phyloP scores from a whole-genome alignment of 2,888 invertebrate species.

The Steinernema carpocapsae region DNA sequence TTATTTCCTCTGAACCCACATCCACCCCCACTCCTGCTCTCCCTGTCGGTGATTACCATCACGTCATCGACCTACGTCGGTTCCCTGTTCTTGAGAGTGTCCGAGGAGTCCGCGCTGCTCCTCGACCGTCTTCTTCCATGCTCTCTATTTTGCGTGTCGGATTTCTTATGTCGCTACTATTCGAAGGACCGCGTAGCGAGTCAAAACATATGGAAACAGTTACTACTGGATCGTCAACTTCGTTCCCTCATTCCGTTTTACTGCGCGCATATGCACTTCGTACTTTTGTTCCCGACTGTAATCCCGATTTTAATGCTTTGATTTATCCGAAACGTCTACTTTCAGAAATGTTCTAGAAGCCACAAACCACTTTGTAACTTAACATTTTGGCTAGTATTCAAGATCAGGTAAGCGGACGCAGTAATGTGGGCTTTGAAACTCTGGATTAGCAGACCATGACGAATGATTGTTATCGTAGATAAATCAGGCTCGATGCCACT shows the following conservation, averaged over 20 bases:
- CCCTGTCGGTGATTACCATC: not conserved
- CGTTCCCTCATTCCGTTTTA: slow-evolving; percentile 12
- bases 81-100: not conserved
- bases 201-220: slow-evolving; percentile 24
- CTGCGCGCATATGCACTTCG: slow-evolving; percentile 24
- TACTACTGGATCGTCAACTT: slow-evolving; percentile 10
- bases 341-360: slow-evolving; percentile 30
- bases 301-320: not conserved
- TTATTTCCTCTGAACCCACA: slow-evolving; percentile 26
- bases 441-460: not conserved
- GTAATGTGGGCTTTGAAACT: not conserved
- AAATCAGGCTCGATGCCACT: slow-evolving; percentile 3
- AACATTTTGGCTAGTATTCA: not conserved
- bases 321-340: not conserved
- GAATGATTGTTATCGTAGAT: slow-evolving; percentile 22
- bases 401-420: not conserved
- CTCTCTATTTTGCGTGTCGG: not conserved
- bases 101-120: no score
- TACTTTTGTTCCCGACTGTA: no score
- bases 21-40: slow-evolving; percentile 8
- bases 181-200: not conserved
- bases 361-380: not conserved
- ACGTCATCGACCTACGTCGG: not conserved
- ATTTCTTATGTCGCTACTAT: no score
- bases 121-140: no score